Base-by-base conservation (phyloP, 2,888 invertebrate genomes). In the Chymomyza caudatula region DNA sequence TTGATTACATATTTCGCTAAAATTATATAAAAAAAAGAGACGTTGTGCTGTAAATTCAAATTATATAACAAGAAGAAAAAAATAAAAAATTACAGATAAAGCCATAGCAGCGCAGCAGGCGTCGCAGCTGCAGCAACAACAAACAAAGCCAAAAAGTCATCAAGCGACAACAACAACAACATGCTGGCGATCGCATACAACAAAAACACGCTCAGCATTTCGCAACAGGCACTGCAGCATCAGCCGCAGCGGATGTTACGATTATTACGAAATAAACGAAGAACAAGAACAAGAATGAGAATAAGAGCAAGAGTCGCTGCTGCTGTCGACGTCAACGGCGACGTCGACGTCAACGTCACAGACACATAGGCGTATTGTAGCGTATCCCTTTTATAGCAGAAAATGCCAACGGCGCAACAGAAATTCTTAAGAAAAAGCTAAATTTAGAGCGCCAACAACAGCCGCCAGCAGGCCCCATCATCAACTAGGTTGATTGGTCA, bases 401-500 rank as follows among this genome's bases (percentile, higher is more conserved):
- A 80, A 80, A 77, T 78, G 77, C 77, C 78, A 77, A 81, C 69
- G 67, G 69, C 70, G 68, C 70, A 71, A 56, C 57, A 42, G 68
- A 65, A 71, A 76, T 83, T 83, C 76, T 85, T 74, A n/a, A 74
- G 77, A 84, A 84, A 37, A 70, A 71, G 74, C 83, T 82, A 85
- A 79, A 83, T 83, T 82, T 82, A 83, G 83, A 85, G 74, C 78
- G 71, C 73, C 76, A 76, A 63, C 17, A 19, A 13, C 19, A 13
- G 4, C 44, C 44, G 5, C 44, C 44, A n/a, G 59, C 66, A 67
- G 69, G 55, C 69, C 61, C 61, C 56, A 51, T 25, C 29, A 72
- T 69, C 69, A 85, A 81, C 79, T 86, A 87, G 86, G 86, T 86
- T 86, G 86, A 86, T 87, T 87, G 86, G 86, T 83, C 77, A 79